Evolutionary conservation across 2,888 invertebrate species (phyloP), one percentile per base, ranked within the genome.

Genomic region (Strigamia crassipes): DNA sequence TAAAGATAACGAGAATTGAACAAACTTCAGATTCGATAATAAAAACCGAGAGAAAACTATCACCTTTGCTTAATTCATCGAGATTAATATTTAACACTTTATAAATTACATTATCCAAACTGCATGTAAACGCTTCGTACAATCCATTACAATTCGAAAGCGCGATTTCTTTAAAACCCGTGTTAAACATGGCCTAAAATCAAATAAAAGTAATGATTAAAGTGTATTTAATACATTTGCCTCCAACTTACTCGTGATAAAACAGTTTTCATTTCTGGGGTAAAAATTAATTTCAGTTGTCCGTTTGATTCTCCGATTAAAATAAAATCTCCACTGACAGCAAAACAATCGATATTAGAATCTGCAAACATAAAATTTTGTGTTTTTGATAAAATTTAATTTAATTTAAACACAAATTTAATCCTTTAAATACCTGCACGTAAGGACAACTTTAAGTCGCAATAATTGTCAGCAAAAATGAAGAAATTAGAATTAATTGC

Each of bases 251-350:
- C 61, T 23, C 18, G n/a, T 23, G 61, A 61, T 61, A 61, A 61
- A 61, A 61, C 23, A 61, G 61, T 61, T 21, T 61, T 18, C 0
- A 18, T 4, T 23, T 9, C 5, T 8, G 61, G 61, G 12, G 6
- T 61, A 61, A 61, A 61, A 61, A 61, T 61, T 61, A 61, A 61
- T 61, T 61, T 61, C 5, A 61, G 61, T 18, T 61, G n/a, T 21
- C 61, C 61, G 18, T 21, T 61, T 21, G 61, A 61, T 23, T 61
- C 61, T 9, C 61, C 61, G 18, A 61, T 61, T 23, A 61, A 61
- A 23, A 61, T 18, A 8, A 61, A 61, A 61, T 61, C 61, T 23
- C 61, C 61, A 61, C 1, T 8, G 4, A 18, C 23, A 6, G 61
- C 61, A 21, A 61, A 61, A 21, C 61, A 10, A 12, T 61, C 61